A percentile compares a stretch with the other conserved stretches of the same genome.
phyloP scores from a whole-genome alignment of 2,797 vertebrate genomes.

The Danio albolineatus region DNA sequence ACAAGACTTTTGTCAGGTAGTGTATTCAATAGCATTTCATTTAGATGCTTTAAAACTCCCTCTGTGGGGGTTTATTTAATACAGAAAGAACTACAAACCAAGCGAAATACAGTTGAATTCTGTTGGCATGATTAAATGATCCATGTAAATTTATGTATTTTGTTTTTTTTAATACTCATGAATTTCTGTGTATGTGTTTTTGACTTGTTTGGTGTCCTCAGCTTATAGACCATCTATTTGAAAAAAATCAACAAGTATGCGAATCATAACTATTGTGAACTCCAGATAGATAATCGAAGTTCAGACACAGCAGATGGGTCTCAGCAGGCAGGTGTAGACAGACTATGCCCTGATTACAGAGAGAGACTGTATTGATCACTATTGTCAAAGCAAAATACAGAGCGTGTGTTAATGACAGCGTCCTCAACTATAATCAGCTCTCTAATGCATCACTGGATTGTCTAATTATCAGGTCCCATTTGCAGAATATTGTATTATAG shows the following conservation, averaged over 20 bases:
- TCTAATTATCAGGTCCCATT: neutral
- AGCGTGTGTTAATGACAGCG: neutral
- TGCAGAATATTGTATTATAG: neutral
- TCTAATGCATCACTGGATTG: neutral
- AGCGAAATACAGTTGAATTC: neutral
- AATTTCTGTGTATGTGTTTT: neutral
- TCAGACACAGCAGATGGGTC: constrained; percentile 3
- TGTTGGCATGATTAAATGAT: neutral
- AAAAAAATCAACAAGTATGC: neutral
- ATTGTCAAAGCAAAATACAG: neutral
- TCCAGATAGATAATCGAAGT: neutral
- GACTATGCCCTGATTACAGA: neutral
- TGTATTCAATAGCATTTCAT: too few species aligned
- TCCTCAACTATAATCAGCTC: neutral
- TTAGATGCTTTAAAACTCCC: neutral
- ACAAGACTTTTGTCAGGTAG: too few species aligned
- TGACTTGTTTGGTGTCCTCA: neutral
- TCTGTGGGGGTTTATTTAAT: neutral
- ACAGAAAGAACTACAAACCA: neutral
- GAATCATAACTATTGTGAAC: neutral
- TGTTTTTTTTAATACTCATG: too few species aligned
- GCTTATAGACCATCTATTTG: neutral
- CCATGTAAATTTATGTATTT: neutral
- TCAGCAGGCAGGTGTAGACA: neutral
- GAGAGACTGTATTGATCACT: neutral